These are phyloP conservation scores for Gyps fulvus DNA, from an alignment of 2,113 vertebrate species.

Conservation along the genomic window DNA sequence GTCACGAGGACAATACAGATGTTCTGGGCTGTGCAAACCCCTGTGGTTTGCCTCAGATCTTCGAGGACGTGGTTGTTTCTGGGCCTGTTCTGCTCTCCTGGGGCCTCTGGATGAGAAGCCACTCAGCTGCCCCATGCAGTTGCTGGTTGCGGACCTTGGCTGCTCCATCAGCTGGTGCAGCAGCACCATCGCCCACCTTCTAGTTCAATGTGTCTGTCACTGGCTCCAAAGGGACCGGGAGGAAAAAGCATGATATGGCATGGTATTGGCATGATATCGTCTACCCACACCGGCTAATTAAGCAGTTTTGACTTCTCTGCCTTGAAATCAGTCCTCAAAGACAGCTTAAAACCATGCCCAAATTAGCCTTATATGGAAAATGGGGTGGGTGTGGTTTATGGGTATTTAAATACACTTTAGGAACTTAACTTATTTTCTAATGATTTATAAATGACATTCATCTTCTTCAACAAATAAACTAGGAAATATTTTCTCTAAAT, in stretches of 20 bases:
- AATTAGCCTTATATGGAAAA: background rate
- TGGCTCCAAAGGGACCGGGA: accelerated
- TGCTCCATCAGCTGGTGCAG: background rate
- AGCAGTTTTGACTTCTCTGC: background rate
- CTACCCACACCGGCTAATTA: background rate
- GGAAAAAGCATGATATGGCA: background rate
- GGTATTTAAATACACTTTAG: background rate
- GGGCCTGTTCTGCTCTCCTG: background rate
- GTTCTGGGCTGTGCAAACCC: background rate
- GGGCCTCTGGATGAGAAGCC: background rate
- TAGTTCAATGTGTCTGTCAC: background rate
- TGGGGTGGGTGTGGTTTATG: background rate
- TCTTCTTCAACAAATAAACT: background rate
- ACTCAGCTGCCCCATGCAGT: background rate
- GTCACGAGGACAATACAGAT: background rate
- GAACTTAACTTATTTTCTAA: background rate
- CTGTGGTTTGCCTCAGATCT: background rate
- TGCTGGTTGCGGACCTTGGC: background rate
- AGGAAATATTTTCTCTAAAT: background rate
- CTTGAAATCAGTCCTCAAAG: background rate
- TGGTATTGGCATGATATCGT: background rate
- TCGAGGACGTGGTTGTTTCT: background rate
- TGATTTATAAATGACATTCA: background rate
- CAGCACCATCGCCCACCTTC: background rate
- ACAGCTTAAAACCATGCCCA: background rate